phyloP scores from a whole-genome alignment of 1,140 invertebrate genomes.

The Brachionus rubens region DNA sequence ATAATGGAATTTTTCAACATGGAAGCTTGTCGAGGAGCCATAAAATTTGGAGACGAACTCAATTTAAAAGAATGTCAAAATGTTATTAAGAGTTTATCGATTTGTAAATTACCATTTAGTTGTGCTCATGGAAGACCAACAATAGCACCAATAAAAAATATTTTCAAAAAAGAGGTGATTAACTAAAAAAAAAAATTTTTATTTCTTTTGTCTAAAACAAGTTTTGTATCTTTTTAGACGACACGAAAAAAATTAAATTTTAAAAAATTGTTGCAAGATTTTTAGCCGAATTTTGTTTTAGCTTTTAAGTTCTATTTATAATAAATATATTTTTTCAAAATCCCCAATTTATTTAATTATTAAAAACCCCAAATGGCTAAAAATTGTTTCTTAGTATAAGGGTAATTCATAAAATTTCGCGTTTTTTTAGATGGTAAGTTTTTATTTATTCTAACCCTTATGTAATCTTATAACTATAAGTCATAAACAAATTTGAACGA shows the following conservation, averaged over 20 bases:
- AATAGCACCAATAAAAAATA: conserved; percentile 4
- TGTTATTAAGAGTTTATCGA: not conserved
- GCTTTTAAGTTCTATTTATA: too few species aligned
- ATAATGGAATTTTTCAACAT: conserved; percentile 37
- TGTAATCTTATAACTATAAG: too few species aligned
- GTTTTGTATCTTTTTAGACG: not conserved
- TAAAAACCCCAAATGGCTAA: too few species aligned
- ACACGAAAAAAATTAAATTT: not conserved
- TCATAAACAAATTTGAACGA: too few species aligned
- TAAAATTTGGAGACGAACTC: conserved; percentile 42
- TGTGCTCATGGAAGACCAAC: conserved; percentile 44
- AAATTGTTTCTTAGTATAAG: too few species aligned
- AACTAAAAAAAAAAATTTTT: not conserved
- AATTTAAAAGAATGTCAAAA: not conserved
- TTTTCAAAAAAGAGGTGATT: conserved; percentile 17
- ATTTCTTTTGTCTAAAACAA: not conserved
- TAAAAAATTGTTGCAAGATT: not conserved
- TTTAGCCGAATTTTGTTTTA: not conserved
- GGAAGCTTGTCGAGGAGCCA: conserved; percentile 32
- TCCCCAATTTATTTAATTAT: too few species aligned
- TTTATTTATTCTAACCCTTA: too few species aligned
- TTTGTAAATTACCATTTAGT: conserved; percentile 22
- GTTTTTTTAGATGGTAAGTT: too few species aligned
- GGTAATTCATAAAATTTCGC: too few species aligned
- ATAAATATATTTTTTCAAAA: too few species aligned